Percentiles rank a stretch among this genome's conserved stretches.
Evolutionary conservation across 1,140 invertebrate genomes (phyloP).

Genomic region (Cryptotermes secundus): DNA sequence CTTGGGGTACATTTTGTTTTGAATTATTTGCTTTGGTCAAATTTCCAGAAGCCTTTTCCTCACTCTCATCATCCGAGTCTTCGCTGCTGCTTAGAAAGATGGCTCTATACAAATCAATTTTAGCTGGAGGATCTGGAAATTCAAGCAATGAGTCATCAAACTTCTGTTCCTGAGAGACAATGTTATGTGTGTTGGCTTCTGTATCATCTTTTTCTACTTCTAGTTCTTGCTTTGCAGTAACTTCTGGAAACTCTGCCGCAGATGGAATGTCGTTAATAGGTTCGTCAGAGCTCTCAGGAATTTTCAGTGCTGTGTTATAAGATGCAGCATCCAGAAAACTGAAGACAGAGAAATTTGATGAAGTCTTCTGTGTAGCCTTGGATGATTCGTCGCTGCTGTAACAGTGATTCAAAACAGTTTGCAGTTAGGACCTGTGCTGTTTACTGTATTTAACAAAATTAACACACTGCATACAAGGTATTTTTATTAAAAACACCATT

Average conservation of each 20-base stretch:
- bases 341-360: conserved; percentile 71
- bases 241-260: not conserved
- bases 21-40: too few species aligned
- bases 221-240: not conserved
- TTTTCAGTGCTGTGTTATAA: conserved; percentile 37
- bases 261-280: not conserved
- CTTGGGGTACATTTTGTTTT: conserved; percentile 21
- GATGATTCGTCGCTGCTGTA: not conserved
- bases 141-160: conserved; percentile 12
- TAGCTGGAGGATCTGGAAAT: conserved; percentile 53
- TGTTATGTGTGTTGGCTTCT: not conserved
- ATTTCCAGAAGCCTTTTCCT: conserved; percentile 39
- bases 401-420: too few species aligned
- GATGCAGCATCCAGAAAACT: conserved; percentile 64
- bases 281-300: conserved; percentile 1
- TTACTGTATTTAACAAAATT: too few species aligned
- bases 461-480: too few species aligned
- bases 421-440: too few species aligned
- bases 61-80: conserved; percentile 50
- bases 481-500: too few species aligned
- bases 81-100: conserved; percentile 67
- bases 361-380: conserved; percentile 52
- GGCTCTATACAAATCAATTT: conserved; percentile 64
- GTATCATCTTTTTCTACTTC: not conserved
- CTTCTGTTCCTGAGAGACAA: not conserved